These are phyloP conservation scores for Tetraneura akinire DNA, from an alignment of 1,140 invertebrate species.

Conservation along the genomic window DNA sequence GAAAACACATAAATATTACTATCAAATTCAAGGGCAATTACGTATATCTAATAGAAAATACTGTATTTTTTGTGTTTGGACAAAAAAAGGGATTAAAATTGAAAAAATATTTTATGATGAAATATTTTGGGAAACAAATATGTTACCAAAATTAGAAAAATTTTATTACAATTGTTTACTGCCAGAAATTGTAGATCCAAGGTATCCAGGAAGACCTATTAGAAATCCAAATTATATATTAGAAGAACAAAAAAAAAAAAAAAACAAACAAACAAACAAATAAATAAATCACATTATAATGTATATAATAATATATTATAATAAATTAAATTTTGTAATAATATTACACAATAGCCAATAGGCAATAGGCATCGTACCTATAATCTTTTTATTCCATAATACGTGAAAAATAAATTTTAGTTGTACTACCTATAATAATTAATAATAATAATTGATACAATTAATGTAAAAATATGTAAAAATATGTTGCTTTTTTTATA, in stretches of 20 bases:
- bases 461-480: too few relatives aligned
- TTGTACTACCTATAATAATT: too few relatives aligned
- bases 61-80: neutral
- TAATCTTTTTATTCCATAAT: too few relatives aligned
- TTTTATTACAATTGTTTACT: neutral
- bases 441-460: too few relatives aligned
- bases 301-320: too few relatives aligned
- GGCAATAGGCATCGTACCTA: too few relatives aligned
- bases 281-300: too few relatives aligned
- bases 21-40: slow-evolving; percentile 1
- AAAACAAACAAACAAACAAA: too few relatives aligned
- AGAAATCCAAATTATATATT: neutral
- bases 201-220: neutral
- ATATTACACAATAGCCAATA: too few relatives aligned
- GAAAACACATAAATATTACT: neutral
- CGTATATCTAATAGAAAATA: neutral
- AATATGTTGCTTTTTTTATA: too few relatives aligned
- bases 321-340: too few relatives aligned
- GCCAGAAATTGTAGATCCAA: neutral
- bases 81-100: neutral
- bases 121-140: slow-evolving; percentile 1
- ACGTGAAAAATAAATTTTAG: too few relatives aligned
- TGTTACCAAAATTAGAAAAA: neutral
- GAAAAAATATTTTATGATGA: neutral
- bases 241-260: neutral